A percentile compares a stretch with the other conserved stretches of the same genome.
These are phyloP conservation scores for Leguminivora glycinivorella DNA, from an alignment of 1,140 invertebrate species.

Conservation along the genomic window DNA sequence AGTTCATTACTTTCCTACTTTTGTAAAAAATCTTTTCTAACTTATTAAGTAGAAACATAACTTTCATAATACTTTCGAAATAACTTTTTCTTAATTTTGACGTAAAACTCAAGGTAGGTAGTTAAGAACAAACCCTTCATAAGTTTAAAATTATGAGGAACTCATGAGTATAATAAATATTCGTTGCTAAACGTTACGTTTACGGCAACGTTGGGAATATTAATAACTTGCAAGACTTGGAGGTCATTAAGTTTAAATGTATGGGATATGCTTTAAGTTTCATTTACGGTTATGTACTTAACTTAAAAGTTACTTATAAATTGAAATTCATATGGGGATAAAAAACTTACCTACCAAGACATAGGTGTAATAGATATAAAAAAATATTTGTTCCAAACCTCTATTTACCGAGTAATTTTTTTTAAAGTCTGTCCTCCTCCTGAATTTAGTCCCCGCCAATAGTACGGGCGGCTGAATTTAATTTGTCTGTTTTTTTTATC, in stretches of 20 bases:
- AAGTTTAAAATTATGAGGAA: conserved; percentile 20
- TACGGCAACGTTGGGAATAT: conserved; percentile 8
- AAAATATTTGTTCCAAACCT: too few species aligned
- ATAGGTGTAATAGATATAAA: too few species aligned
- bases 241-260: not conserved
- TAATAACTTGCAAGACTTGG: not conserved
- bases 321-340: too few species aligned
- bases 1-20: too few species aligned
- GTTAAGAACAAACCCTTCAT: not conserved
- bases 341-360: too few species aligned
- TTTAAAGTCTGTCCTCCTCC: too few species aligned
- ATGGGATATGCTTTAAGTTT: not conserved
- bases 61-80: not conserved
- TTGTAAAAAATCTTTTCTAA: too few species aligned
- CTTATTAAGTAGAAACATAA: not conserved
- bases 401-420: too few species aligned
- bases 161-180: conserved; percentile 24
- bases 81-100: conserved; percentile 5
- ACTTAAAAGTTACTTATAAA: too few species aligned
- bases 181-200: conserved; percentile 14
- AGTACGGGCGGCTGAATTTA: too few species aligned
- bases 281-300: not conserved
- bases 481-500: too few species aligned
- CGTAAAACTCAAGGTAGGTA: not conserved
- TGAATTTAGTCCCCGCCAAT: too few species aligned